Conservation (phyloP, 2,888 invertebrate species). For the Callyntrura sp. region DNA sequence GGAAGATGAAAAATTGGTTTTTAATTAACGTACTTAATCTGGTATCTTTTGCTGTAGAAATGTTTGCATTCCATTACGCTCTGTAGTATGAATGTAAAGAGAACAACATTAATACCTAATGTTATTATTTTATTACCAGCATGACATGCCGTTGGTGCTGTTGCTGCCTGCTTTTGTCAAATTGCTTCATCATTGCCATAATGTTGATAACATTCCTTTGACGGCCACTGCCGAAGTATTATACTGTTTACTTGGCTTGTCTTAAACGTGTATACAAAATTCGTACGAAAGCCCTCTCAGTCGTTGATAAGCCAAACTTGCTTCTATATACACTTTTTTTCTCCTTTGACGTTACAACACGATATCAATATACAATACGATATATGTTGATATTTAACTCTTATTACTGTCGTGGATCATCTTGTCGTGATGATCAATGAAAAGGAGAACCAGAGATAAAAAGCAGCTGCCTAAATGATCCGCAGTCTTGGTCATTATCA, state of each 20-base stretch:
- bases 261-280: too few relatives aligned
- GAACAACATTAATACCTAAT: not conserved
- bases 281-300: not conserved
- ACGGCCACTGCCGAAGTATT: not conserved
- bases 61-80: not conserved
- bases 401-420: too few relatives aligned
- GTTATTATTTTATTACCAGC: not conserved
- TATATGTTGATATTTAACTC: too few relatives aligned
- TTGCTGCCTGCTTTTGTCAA: not conserved
- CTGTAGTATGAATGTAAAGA: not conserved
- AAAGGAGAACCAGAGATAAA: not conserved
- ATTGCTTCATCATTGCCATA: conserved; percentile 1
- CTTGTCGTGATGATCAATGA: not conserved
- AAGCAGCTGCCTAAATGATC: not conserved
- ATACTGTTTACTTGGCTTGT: not conserved
- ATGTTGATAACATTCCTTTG: not conserved
- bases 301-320: conserved; percentile 4
- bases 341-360: too few relatives aligned
- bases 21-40: too few relatives aligned
- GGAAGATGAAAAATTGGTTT: too few relatives aligned
- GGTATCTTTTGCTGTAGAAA: not conserved
- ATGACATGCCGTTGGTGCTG: not conserved
- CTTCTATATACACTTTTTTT: too few relatives aligned
- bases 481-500: conserved; percentile 1
- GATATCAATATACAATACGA: too few relatives aligned